Base-by-base conservation (phyloP, 2,888 invertebrate genomes). In the Cantharis rufa region DNA sequence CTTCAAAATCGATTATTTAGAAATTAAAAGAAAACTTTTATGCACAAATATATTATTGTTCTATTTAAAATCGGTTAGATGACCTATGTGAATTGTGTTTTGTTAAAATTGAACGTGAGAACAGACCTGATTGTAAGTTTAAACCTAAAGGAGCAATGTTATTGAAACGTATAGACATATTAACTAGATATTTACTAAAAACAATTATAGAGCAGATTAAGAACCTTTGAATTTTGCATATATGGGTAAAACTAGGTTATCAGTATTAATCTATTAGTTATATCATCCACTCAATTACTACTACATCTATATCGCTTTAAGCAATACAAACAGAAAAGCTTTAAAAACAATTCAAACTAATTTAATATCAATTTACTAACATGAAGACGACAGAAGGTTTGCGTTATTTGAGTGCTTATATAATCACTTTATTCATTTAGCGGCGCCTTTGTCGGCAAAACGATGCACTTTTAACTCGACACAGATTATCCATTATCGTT, bases 401-500 rank as follows among this genome's bases (percentile, higher is more conserved):
- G 18, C 69, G 63, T 75, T 78, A 76, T 74, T 77, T 66, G 77
- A 80, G 80, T 79, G 80, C 71, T 81, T 77, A 48, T 73, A 81
- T 82, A 84, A 84, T 83, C 82, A 82, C 80, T 80, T 83, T 78
- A 80, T 78, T 83, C 84, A 83, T 83, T 84, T 84, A 83, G 81
- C 81, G 82, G 81, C 80, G 79, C 81, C 83, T 84, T 84, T 83
- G 82, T 83, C 82, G 80, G 82, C 76, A 77, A 80, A 82, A 81
- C 81, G 81, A 79, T 80, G 78, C 83, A 84, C 83, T 84, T 77
- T 83, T 81, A 83, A 72, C 81, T 74, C 80, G 80, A 85, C 84
- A 84, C 82, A 83, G 82, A 84, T 84, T 83, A 84, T 85, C 84
- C 84, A 85, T 85, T 85, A 82, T 80, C 75, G 66, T 62, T 74